Percentiles rank a stretch among this genome's conserved stretches.
phyloP scores from a whole-genome alignment of 2,797 vertebrate species.

The Kryptolebias ocellatus region DNA sequence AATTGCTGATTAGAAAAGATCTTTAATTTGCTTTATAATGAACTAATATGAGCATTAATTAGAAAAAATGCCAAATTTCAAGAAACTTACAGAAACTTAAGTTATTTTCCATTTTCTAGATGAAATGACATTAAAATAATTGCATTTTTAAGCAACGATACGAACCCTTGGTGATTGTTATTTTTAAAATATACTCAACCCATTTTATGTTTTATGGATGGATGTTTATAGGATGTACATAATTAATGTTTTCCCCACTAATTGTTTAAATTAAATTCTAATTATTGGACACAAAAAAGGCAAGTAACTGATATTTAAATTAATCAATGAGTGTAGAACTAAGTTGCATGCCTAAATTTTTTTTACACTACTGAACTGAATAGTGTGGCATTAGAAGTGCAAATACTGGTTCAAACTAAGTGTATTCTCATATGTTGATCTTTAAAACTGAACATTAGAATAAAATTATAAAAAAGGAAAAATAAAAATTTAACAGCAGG shows the following conservation, averaged over 20 bases:
- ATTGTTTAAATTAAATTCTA: not conserved
- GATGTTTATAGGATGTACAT: too few relatives aligned
- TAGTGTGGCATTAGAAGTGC: not conserved
- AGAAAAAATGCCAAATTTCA: not conserved
- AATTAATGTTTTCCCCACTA: too few relatives aligned
- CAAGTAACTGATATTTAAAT: not conserved
- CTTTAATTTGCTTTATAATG: not conserved
- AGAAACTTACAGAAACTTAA: not conserved
- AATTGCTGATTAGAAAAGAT: not conserved
- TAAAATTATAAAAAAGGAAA: not conserved
- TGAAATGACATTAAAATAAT: too few relatives aligned
- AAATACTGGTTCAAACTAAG: conserved; percentile 1
- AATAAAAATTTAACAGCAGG: conserved; percentile 13
- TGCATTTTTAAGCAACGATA: too few relatives aligned
- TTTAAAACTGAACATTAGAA: conserved; percentile 17
- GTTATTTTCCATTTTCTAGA: too few relatives aligned
- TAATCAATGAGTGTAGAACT: not conserved
- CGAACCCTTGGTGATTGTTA: too few relatives aligned
- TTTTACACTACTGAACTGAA: conserved; percentile 2
- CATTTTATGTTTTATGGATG: too few relatives aligned
- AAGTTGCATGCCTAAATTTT: not conserved
- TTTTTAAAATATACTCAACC: too few relatives aligned
- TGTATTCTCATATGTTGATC: not conserved
- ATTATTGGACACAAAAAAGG: not conserved
- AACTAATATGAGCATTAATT: not conserved